Percentiles rank a stretch among this genome's conserved stretches.
phyloP scores from a whole-genome alignment of 2,113 vertebrate species.

The Todiramphus chloris region DNA sequence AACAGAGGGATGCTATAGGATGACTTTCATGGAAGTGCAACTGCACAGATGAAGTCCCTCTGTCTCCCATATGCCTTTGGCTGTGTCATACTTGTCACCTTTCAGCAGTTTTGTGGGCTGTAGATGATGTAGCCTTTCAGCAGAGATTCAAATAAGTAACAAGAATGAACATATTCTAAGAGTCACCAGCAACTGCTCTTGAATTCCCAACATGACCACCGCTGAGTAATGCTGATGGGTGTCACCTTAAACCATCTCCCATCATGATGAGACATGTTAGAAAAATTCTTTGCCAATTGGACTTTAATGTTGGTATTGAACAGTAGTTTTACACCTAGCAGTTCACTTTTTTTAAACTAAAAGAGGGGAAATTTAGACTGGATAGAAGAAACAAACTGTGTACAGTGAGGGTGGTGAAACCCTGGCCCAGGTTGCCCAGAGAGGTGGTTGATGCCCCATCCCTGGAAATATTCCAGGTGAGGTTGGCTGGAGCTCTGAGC shows the following conservation, averaged over 20 bases:
- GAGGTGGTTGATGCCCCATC: too few relatives aligned
- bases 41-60: neutral
- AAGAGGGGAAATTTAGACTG: too few relatives aligned
- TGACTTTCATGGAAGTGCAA: neutral
- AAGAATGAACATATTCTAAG: neutral
- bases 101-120: neutral
- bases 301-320: neutral
- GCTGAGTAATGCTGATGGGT: neutral
- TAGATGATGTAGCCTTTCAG: neutral
- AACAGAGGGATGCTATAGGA: neutral
- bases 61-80: neutral
- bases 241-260: neutral
- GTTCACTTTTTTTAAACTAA: neutral
- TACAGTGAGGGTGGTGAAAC: too few relatives aligned
- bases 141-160: neutral
- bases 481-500: neutral
- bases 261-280: neutral
- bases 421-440: too few relatives aligned
- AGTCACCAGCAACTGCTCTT: neutral
- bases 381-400: too few relatives aligned
- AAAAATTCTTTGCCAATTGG: neutral
- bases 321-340: neutral
- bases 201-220: neutral
- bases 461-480: neutral
- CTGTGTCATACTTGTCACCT: neutral